These are phyloP conservation scores for Oegoconia quadripuncta DNA, from an alignment of 2,888 invertebrate genomes.

Conservation along the genomic window DNA sequence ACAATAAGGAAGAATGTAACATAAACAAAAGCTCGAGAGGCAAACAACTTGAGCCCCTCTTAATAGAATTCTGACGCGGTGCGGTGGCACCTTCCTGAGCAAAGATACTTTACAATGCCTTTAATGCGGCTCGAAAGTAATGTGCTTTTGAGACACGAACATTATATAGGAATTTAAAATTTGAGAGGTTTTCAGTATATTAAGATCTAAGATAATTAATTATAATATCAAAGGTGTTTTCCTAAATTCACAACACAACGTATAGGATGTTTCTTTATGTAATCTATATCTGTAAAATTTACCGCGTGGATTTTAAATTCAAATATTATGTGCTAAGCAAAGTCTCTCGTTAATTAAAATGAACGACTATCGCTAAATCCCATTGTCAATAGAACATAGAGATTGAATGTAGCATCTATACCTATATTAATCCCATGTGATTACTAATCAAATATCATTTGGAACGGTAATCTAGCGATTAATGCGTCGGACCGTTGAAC, in stretches of 20 bases:
- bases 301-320: no score
- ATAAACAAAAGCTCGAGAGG: conserved; percentile 50
- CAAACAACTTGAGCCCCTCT: conserved; percentile 61
- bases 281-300: no score
- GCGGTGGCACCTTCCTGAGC: conserved; percentile 44
- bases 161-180: no score
- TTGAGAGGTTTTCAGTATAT: no score
- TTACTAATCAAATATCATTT: conserved; percentile 48
- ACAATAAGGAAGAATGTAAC: conserved; percentile 56
- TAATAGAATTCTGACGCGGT: conserved; percentile 61
- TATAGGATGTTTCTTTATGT: no score
- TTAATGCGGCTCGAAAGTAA: conserved; percentile 12
- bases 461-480: conserved; percentile 47
- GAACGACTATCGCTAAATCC: background rate
- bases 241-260: no score
- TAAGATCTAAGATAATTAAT: no score
- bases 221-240: no score
- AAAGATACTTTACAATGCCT: conserved; percentile 48
- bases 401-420: conserved; percentile 1
- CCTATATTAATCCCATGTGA: conserved; percentile 27
- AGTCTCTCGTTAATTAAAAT: background rate
- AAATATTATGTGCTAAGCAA: no score
- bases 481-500: conserved; percentile 41
- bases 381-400: conserved; percentile 1
- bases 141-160: conserved; percentile 19